Percentiles rank a stretch among this genome's conserved stretches.
Evolutionary conservation across 2,797 vertebrate genomes (phyloP).

Genomic region (Manis crassicaudata): DNA sequence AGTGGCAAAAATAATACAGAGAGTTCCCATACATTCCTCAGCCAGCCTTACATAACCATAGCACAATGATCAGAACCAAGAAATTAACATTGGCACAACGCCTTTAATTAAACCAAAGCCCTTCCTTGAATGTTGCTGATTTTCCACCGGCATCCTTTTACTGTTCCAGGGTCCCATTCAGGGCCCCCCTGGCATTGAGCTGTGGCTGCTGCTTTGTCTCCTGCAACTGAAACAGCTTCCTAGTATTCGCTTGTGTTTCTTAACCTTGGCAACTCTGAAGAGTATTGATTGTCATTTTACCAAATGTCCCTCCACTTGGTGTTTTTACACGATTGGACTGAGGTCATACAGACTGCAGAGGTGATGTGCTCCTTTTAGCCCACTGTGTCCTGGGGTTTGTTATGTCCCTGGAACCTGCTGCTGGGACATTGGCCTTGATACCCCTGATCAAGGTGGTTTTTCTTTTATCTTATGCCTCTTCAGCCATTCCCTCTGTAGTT

Average conservation of each 20-base stretch:
- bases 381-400: fast-evolving
- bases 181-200: fast-evolving
- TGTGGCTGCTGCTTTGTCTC: neutral
- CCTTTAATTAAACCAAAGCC: neutral
- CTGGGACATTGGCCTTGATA: neutral
- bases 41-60: neutral
- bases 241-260: neutral
- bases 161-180: neutral
- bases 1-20: neutral
- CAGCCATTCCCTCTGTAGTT: too few species aligned
- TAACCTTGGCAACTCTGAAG: neutral
- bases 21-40: neutral
- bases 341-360: neutral
- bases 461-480: neutral
- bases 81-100: neutral
- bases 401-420: neutral
- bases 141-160: neutral
- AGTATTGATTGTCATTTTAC: neutral
- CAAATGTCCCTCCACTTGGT: neutral
- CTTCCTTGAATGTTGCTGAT: neutral
- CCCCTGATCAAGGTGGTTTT: neutral
- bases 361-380: neutral
- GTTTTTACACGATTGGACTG: neutral
- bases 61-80: neutral
- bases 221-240: neutral